Evolutionary conservation across 2,888 invertebrate species (phyloP), one percentile per base, ranked within the genome.

Genomic region (Digitonthophagus gazella): DNA sequence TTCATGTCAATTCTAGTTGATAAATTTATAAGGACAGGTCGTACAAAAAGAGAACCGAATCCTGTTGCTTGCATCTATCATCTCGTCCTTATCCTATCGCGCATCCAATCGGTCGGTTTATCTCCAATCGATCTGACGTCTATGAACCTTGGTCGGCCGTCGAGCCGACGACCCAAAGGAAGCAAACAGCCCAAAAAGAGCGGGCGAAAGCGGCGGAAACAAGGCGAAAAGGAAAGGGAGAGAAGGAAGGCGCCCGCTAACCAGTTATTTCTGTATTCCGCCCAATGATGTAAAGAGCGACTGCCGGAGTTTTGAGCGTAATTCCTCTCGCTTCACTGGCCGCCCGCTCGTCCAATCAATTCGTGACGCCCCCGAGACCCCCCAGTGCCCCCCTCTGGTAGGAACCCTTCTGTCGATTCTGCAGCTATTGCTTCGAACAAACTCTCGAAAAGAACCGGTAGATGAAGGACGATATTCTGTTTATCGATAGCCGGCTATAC

Each of bases 301-400:
- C 44, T 58, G 61, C 72, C 73, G 74, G 76, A 78, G 80, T 79
- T 82, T 81, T 81, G 82, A 82, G 82, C 82, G 81, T 81, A 82
- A 83, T 83, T 83, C 78, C 81, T 82, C 80, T 82, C 82, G 82
- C 82, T 82, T 81, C 80, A 83, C 80, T 83, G 83, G 83, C 76
- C 80, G 79, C 5, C 61, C 81, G 80, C 78, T 80, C 80, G 81
- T 81, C 83, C 83, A 83, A 83, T 83, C 83, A 83, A 82, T 83
- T 82, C 78, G 76, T 77, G 76, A 78, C 80, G 77, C 78, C 77
- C 76, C 76, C 76, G 75, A 76, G 71, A 54, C 56, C 54, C 57
- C 22, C 70, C 64, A 67, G 19, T 19, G 28, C 28, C 28, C 28
- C 28, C 61, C 61, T 18, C n/a, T n/a, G n/a, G n/a, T 20, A 61